Evolutionary conservation across 2,797 vertebrate genomes (phyloP), one percentile per base, ranked within the genome.

Genomic region (Acanthopagrus latus): DNA sequence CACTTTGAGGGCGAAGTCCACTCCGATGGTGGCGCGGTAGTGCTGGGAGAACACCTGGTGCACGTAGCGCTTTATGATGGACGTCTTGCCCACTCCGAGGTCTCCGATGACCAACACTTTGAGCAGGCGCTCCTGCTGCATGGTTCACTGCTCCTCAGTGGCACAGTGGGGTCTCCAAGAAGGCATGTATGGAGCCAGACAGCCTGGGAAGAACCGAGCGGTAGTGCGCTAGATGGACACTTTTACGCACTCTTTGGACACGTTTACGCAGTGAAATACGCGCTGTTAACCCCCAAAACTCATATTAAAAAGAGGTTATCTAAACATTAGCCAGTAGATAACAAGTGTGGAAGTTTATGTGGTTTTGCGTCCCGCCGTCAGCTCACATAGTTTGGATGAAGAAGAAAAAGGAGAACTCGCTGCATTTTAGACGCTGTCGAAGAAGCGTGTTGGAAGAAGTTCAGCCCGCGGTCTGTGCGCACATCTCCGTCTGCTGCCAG

Each of bases 101-200:
- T 96, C 95, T 0, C 95, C 95, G 77, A 96, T 93, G 6, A 96
- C 94, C 59, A 96, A 55, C 0, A 96, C 94, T 70, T 96, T 96
- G 21, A 96, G 90, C 75, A 96, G 89, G 17, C 93, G 93, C 79
- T 96, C 95, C 64, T 86, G 90, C 88, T 95, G 95, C 94, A 91
- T 90, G 20, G 18, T 75, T 12, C 33, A 0, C 57, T 9, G 29
- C 63, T 11, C 33, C 56, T 41, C 14, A 29, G 17, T 38, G 27
- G 66, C 77, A 20, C 33, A 4, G 55, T 14, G 47, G 63, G 8
- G 78, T 78, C 76, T 56, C 59, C 54, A 60, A 65, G 38, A 14
- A 13, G 2, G 41, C 58, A 46, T 41, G 47, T 14, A 20, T 16
- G 16, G 6, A 56, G 64, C 38, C 25, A 18, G 11, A 50, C 3